These are phyloP conservation scores for Diadumene lineata DNA, from an alignment of 92 coral and sea anemone genomes.

Conservation along the genomic window DNA sequence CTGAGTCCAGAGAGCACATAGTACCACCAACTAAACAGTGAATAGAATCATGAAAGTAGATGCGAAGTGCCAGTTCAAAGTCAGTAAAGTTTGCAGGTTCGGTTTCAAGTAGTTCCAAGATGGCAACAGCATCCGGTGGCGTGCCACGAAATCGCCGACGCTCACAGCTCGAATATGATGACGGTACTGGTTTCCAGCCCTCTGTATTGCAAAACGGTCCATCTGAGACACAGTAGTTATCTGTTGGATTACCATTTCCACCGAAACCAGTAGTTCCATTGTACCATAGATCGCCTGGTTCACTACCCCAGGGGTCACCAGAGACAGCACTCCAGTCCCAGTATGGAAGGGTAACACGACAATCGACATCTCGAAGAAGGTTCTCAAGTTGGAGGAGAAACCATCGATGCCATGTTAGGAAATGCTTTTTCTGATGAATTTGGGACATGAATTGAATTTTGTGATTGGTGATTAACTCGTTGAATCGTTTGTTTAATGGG, in stretches of 20 bases:
- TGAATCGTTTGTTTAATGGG: constrained; percentile 48
- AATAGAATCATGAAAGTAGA: constrained; percentile 51
- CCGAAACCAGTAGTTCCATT: constrained; percentile 47
- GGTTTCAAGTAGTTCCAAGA: constrained; percentile 34
- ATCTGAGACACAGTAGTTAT: constrained; percentile 13
- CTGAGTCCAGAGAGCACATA: constrained; percentile 55
- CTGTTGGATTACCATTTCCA: constrained; percentile 25
- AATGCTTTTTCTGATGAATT: constrained; percentile 30
- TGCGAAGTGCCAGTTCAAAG: constrained; percentile 47
- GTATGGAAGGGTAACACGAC: constrained; percentile 55
- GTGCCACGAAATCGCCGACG: constrained; percentile 42
- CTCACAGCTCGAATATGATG: constrained; percentile 50
- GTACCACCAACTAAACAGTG: constrained; percentile 71
- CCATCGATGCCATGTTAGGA: constrained; percentile 66
- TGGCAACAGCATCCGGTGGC: constrained; percentile 60
- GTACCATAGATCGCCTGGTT: constrained; percentile 35
- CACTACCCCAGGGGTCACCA: constrained; percentile 41
- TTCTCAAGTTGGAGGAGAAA: constrained; percentile 54
- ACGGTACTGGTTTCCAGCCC: constrained; percentile 38
- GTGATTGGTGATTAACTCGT: constrained; percentile 57
- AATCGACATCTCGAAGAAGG: constrained; percentile 44
- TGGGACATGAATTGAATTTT: constrained; percentile 16
- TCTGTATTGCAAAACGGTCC: constrained; percentile 42
- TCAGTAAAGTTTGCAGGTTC: constrained; percentile 19
- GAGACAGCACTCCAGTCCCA: constrained; percentile 67